A percentile compares a stretch with the other conserved stretches of the same genome.
Evolutionary conservation across 2,888 invertebrate genomes (phyloP).

Genomic region (Coenonympha arcania): DNA sequence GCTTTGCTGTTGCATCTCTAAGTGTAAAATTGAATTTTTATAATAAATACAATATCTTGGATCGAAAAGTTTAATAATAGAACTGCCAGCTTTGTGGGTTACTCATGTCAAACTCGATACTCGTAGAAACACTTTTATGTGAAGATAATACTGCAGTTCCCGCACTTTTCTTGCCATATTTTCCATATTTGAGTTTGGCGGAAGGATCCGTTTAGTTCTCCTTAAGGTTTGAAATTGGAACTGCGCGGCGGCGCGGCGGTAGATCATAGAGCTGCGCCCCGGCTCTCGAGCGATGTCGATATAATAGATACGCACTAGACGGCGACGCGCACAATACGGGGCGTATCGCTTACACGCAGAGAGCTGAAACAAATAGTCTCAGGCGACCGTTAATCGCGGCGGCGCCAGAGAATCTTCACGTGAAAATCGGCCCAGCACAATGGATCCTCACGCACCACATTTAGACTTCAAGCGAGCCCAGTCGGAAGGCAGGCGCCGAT

Average conservation of each 20-base stretch:
- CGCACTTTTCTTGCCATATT: too few species aligned
- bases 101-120: too few species aligned
- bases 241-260: conserved; percentile 40
- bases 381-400: conserved; percentile 59
- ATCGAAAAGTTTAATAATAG: conserved; percentile 30
- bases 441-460: conserved; percentile 42
- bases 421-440: conserved; percentile 49
- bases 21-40: not conserved
- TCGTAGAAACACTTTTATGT: too few species aligned
- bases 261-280: conserved; percentile 55
- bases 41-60: not conserved
- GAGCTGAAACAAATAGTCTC: conserved; percentile 63
- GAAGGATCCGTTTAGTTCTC: conserved; percentile 17
- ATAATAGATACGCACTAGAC: conserved; percentile 70
- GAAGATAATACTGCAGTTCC: too few species aligned
- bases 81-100: too few species aligned
- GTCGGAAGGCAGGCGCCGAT: conserved; percentile 60
- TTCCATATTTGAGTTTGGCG: too few species aligned
- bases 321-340: conserved; percentile 60
- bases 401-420: conserved; percentile 55
- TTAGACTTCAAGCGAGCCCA: conserved; percentile 49
- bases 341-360: conserved; percentile 65
- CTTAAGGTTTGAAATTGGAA: conserved; percentile 49
- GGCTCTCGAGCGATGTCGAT: conserved; percentile 54
- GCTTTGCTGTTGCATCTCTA: not conserved